Conservation (phyloP, 64 coral and sea anemone genomes). For the Anthopleura sola region DNA sequence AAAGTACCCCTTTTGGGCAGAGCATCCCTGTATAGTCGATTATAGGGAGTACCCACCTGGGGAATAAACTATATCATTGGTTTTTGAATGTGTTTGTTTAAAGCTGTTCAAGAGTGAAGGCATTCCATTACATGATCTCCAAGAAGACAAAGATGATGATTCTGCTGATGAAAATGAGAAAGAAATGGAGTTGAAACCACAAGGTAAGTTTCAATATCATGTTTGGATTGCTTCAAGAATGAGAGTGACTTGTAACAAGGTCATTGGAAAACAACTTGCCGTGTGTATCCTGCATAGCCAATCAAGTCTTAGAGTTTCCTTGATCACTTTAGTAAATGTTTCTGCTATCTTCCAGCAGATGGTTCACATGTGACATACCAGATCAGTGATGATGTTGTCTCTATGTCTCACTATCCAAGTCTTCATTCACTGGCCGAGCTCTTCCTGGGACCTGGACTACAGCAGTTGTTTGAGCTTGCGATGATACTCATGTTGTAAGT, state of each 20-base stretch:
- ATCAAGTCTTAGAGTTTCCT: not conserved
- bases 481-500: conserved; percentile 48
- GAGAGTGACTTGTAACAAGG: no score
- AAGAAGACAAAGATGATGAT: not conserved
- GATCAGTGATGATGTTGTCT: not conserved
- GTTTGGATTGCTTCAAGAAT: no score
- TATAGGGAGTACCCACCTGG: no score
- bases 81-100: not conserved
- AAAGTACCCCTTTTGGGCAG: no score
- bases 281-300: no score
- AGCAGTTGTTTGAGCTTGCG: conserved; percentile 23
- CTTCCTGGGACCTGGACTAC: conserved; percentile 18
- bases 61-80: not conserved
- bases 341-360: not conserved
- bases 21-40: no score
- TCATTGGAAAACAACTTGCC: no score
- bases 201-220: not conserved
- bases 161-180: conserved; percentile 15
- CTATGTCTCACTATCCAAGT: not conserved
- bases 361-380: not conserved
- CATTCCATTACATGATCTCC: not conserved
- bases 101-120: conserved; percentile 16
- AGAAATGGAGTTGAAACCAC: not conserved
- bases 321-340: no score
- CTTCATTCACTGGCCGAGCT: conserved; percentile 41